Percentiles rank a stretch among this genome's conserved stretches.
Conservation (phyloP, 2,888 invertebrate species). For the Bellardia pandia region DNA sequence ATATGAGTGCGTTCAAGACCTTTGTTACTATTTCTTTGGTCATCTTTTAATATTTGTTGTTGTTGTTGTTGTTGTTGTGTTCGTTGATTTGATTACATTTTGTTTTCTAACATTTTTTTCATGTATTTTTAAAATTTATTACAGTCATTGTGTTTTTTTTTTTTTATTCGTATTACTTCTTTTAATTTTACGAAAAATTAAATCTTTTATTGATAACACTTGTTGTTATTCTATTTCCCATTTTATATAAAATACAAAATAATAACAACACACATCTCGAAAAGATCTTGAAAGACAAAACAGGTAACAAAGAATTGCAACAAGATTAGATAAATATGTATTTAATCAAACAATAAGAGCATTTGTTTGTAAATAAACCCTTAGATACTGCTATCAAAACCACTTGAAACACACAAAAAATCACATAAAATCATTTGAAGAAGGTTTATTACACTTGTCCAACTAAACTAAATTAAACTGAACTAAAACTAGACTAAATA, state of each 20-base stretch:
- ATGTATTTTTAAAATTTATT: conserved; percentile 63
- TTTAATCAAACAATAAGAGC: conserved; percentile 66
- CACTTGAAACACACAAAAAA: conserved; percentile 42
- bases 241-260: conserved; percentile 39
- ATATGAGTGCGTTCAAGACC: conserved; percentile 59
- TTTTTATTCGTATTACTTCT: not conserved
- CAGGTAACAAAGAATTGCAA: conserved; percentile 68
- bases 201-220: conserved; percentile 71
- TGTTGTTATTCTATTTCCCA: conserved; percentile 53
- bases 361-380: conserved; percentile 67
- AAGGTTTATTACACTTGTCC: conserved; percentile 31
- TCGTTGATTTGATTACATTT: conserved; percentile 65
- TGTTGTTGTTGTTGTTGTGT: conserved; percentile 23
- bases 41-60: conserved; percentile 33
- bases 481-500: conserved; percentile 11
- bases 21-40: conserved; percentile 42
- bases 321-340: conserved; percentile 65
- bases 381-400: not conserved
- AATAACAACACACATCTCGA: conserved; percentile 8
- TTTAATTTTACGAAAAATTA: conserved; percentile 37
- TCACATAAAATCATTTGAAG: conserved; percentile 60
- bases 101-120: conserved; percentile 30
- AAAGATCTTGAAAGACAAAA: conserved; percentile 41
- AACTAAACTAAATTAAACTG: conserved; percentile 7
- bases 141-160: conserved; percentile 67